Evolutionary conservation across 1,140 invertebrate species (phyloP).

Genomic region (Drosophila micromelanica): DNA sequence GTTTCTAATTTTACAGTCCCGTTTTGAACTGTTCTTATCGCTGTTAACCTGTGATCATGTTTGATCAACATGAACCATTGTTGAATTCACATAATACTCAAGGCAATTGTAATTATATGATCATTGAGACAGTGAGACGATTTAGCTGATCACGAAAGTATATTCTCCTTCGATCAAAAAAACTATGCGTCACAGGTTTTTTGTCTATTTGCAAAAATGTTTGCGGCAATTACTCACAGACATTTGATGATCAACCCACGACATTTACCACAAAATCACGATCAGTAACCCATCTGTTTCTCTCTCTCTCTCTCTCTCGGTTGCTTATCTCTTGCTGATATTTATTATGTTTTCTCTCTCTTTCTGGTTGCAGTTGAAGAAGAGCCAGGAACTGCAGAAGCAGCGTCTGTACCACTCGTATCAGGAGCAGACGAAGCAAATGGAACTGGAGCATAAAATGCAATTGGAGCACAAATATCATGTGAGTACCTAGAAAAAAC

Average conservation of each 20-base stretch:
- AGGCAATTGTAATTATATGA: no score
- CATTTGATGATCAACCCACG: conserved; percentile 18
- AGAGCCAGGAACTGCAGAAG: conserved; percentile 95
- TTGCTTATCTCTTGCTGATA: not conserved
- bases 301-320: not conserved
- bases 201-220: conserved; percentile 13
- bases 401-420: conserved; percentile 94
- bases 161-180: not conserved
- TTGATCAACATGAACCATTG: no score
- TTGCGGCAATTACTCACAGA: conserved; percentile 19
- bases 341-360: not conserved
- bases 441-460: conserved; percentile 94
- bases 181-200: conserved; percentile 23
- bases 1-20: no score
- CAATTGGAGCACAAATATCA: conserved; percentile 94
- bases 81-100: no score
- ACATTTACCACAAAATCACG: conserved; percentile 17
- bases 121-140: not conserved
- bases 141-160: not conserved
- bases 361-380: conserved; percentile 89
- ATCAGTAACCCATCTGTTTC: not conserved
- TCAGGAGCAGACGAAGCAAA: conserved; percentile 93
- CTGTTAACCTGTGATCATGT: no score
- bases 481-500: conserved; percentile 85
- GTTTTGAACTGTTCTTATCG: no score